Evolutionary conservation across 2,113 vertebrate genomes (phyloP).

Genomic region (Oreocharis arfaki): DNA sequence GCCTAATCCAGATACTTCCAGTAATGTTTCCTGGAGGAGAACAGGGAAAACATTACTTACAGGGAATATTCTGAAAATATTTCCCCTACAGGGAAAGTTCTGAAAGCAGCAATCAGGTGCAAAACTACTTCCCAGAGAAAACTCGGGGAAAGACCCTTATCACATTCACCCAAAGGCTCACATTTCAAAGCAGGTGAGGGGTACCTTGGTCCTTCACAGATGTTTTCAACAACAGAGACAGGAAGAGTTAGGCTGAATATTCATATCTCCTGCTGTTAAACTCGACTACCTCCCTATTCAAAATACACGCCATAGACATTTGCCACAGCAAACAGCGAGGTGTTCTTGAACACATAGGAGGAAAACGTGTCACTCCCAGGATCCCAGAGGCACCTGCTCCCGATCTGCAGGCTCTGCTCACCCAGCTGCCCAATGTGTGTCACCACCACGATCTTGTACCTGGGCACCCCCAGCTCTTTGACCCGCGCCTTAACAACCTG

Average conservation of each 20-base stretch:
- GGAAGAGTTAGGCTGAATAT: neutral
- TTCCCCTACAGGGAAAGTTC: neutral
- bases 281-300: conserved; percentile 66
- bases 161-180: neutral
- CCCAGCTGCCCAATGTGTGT: conserved; percentile 82
- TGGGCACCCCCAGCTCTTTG: conserved; percentile 81
- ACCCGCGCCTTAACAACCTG: conserved; percentile 84
- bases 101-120: neutral
- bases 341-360: conserved; percentile 80
- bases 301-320: conserved; percentile 84
- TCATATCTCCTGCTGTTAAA: neutral
- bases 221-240: neutral
- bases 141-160: neutral
- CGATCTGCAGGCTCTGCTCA: conserved; percentile 78
- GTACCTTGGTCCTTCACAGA: neutral
- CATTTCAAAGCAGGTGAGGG: neutral
- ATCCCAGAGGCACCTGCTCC: conserved; percentile 90
- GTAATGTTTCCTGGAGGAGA: neutral
- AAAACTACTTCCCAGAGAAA: neutral
- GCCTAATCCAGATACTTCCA: neutral
- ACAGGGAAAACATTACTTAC: neutral
- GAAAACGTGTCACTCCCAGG: conserved; percentile 75
- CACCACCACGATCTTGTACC: conserved; percentile 85
- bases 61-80: neutral
- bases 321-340: conserved; percentile 82